phyloP scores from a whole-genome alignment of 2,888 invertebrate species.

The Tetramorium bicarinatum region DNA sequence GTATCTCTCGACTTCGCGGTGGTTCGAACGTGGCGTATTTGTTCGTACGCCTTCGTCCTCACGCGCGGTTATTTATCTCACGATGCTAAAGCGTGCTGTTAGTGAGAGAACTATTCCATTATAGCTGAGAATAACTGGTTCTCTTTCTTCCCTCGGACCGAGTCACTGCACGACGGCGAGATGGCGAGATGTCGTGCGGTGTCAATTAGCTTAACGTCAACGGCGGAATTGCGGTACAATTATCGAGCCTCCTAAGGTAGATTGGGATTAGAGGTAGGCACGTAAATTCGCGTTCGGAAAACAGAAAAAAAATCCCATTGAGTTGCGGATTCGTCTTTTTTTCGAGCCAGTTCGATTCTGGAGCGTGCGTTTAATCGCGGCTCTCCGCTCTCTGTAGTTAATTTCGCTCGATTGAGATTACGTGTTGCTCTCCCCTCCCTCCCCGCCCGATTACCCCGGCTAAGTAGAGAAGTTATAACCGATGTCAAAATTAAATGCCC shows the following conservation, averaged over 20 bases:
- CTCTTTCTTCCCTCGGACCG: not conserved
- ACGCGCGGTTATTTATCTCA: not conserved
- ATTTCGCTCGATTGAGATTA: constrained; percentile 43
- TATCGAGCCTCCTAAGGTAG: not conserved
- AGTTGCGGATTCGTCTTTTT: constrained; percentile 13
- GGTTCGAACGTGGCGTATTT: constrained; percentile 4
- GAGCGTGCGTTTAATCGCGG: not conserved
- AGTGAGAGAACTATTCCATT: constrained; percentile 10
- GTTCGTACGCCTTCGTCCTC: not conserved
- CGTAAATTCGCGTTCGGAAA: constrained; percentile 30
- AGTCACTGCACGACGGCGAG: not conserved
- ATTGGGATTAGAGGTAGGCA: not conserved
- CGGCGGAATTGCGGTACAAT: constrained; percentile 23
- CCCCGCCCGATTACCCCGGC: not conserved
- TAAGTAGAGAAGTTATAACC: constrained; percentile 49
- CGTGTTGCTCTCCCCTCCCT: not conserved
- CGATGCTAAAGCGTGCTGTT: constrained; percentile 2
- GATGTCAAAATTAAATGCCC: constrained; percentile 57
- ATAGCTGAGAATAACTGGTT: constrained; percentile 3
- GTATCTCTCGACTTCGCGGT: not conserved
- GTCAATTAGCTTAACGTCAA: constrained; percentile 35
- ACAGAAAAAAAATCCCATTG: not conserved
- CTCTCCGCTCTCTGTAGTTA: constrained; percentile 14
- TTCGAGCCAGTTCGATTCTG: not conserved
- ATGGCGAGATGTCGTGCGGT: not conserved